These are phyloP conservation scores for Drosophila ficusphila DNA, from an alignment of 1,140 invertebrate species.

Conservation along the genomic window DNA sequence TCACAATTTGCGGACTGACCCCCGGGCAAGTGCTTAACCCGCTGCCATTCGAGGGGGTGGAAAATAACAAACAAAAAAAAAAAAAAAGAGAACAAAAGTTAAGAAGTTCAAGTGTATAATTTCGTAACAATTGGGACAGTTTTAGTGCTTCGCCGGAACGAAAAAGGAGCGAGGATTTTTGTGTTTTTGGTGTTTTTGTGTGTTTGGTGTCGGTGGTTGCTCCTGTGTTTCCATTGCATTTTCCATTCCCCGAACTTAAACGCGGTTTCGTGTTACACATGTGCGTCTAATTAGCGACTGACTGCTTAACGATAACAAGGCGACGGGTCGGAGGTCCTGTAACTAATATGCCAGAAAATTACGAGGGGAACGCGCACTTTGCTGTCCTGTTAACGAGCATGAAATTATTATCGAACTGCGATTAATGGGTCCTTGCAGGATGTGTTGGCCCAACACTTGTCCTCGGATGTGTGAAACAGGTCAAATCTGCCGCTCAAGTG, in stretches of 20 bases:
- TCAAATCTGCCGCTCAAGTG: constrained; percentile 6
- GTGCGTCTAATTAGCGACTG: constrained; percentile 81
- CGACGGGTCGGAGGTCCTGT: constrained; percentile 39
- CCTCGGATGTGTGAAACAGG: constrained; percentile 30
- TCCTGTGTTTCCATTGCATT: constrained; percentile 13
- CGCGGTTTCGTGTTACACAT: constrained; percentile 81
- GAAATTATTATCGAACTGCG: constrained; percentile 81
- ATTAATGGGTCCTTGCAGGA: constrained; percentile 67
- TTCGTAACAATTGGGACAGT: constrained; percentile 76
- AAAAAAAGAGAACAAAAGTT: constrained; percentile 34
- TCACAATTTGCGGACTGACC: constrained; percentile 19
- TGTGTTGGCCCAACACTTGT: constrained; percentile 66
- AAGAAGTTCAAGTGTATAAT: constrained; percentile 80
- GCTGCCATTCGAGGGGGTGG: constrained; percentile 25
- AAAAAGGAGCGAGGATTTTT: background rate
- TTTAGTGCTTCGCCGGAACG: constrained; percentile 79
- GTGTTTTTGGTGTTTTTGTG: constrained; percentile 5
- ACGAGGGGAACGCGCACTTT: constrained; percentile 1
- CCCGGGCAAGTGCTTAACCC: constrained; percentile 34
- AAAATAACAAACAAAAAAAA: background rate
- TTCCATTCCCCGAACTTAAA: constrained; percentile 49
- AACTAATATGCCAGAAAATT: constrained; percentile 69
- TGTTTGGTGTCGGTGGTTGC: constrained; percentile 29
- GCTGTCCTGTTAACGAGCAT: constrained; percentile 70
- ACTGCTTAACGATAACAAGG: constrained; percentile 75